These are phyloP conservation scores for Corythornis cristatus DNA, from an alignment of 2,113 vertebrate species.

Conservation along the genomic window DNA sequence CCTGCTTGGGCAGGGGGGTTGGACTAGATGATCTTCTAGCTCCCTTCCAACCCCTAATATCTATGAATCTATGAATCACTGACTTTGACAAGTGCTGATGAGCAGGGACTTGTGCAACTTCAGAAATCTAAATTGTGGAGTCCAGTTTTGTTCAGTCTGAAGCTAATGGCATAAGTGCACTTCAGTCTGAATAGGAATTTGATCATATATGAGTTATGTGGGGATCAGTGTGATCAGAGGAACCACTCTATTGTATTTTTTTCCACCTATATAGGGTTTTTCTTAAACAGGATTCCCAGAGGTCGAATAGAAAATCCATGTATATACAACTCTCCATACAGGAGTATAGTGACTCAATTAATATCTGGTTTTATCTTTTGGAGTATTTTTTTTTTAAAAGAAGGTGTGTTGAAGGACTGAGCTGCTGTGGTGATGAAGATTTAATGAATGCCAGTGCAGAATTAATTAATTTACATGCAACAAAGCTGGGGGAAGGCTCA, in stretches of 20 bases:
- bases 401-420: background rate
- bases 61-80: too few species aligned
- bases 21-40: too few species aligned
- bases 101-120: background rate
- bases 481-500: background rate
- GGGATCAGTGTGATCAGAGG: background rate
- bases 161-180: background rate
- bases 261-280: conserved; percentile 35
- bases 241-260: conserved; percentile 48
- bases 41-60: too few species aligned
- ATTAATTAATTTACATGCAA: background rate
- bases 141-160: background rate
- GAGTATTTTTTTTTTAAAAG: background rate
- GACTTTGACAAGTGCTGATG: background rate
- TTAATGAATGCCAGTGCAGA: background rate
- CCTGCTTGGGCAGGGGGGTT: too few species aligned
- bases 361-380: background rate
- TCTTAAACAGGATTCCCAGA: background rate
- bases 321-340: background rate
- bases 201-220: background rate
- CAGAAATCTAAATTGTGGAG: background rate
- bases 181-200: background rate
- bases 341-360: background rate
- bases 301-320: background rate
- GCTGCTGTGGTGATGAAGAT: background rate